phyloP scores from a whole-genome alignment of 2,888 invertebrate genomes.

The Stenurella melanura region DNA sequence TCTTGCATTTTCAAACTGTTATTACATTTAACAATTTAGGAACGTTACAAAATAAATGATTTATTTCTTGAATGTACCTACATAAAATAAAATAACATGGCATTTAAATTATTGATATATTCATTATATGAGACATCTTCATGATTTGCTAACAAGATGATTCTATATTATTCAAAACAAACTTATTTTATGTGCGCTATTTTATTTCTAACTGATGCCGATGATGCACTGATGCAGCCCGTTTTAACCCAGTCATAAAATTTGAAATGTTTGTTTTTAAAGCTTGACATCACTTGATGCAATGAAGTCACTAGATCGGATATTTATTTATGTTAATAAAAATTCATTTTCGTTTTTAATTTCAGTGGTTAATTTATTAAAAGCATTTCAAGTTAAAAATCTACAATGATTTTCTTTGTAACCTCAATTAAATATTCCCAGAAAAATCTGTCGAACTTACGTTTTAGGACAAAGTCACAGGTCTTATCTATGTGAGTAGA shows the following conservation, averaged over 20 bases:
- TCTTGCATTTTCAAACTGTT: too few relatives aligned
- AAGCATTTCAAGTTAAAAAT: not conserved
- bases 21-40: too few relatives aligned
- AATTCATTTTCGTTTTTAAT: not conserved
- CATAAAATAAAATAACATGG: too few relatives aligned
- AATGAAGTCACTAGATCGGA: not conserved
- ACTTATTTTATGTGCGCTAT: not conserved
- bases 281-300: conserved; percentile 3
- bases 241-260: conserved; percentile 18
- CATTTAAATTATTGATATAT: too few relatives aligned
- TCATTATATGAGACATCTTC: not conserved
- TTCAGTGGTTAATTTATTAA: not conserved
- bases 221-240: too few relatives aligned
- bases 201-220: conserved; percentile 21
- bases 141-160: not conserved
- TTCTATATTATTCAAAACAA: not conserved
- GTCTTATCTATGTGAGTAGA: too few relatives aligned
- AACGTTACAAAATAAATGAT: too few relatives aligned
- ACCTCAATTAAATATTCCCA: too few relatives aligned
- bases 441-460: not conserved
- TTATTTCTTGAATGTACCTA: too few relatives aligned
- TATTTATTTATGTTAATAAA: conserved; percentile 22
- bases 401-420: not conserved
- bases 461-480: too few relatives aligned
- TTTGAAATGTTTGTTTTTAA: conserved; percentile 21